Evolutionary conservation across 2,113 vertebrate species (phyloP), one percentile per base, ranked within the genome.

Genomic region (Silurus asotus): DNA sequence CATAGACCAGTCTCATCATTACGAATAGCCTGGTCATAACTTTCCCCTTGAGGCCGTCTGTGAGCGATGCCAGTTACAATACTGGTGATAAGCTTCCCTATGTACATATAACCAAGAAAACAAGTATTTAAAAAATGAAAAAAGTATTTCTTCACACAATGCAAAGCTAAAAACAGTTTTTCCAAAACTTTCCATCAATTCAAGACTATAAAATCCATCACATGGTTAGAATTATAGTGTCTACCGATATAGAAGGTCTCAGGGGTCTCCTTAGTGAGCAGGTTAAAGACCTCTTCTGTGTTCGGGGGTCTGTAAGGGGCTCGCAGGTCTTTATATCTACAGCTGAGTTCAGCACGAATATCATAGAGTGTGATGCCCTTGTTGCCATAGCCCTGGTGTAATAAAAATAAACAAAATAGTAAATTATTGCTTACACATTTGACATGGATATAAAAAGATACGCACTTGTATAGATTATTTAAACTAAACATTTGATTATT

Each of bases 181-280:
- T 20, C 6, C 0, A 56, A 8, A 56, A 13, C 13, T 10, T 70
- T 70, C 0, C 14, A 65, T 45, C 7, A 28, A 49, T 65, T 25
- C n/a, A 45, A 84, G 72, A 76, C 61, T 10, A 37, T 7, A 5
- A 76, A 17, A 2, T 37, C 19, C 51, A 56, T 28, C 59, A 14
- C 7, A 53, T n/a, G 48, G 7, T 62, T 3, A 15, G 45, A 4
- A 1, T 1, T 23, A 59, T 56, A 53, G 6, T 48, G 28, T 64
- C 88, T 95, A 98, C 98, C 98, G 20, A 99, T 99, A 89, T 99
- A 99, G 93, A 99, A 99, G 11, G 97, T 99, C 92, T 99, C 98
- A 9, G 98, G 98, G 0, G 98, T 99, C 92, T 99, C 98, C 94
- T 99, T 99, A 88, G 98, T 99, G 92, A 99, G 95, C 94, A 99